Conservation (phyloP, 2,888 invertebrate genomes). For the Amphiduros pacificus region DNA sequence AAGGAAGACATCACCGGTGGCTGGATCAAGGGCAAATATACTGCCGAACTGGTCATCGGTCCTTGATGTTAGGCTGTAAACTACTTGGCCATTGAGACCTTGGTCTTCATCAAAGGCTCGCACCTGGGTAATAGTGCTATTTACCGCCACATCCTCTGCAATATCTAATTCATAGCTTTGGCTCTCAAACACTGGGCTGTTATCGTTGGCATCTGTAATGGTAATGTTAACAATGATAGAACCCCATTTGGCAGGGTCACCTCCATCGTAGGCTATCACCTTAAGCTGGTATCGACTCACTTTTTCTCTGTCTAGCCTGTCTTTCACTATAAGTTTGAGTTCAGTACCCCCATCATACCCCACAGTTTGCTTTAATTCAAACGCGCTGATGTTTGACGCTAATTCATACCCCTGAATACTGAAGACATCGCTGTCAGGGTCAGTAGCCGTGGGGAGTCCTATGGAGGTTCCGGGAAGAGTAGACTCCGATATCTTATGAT, state of each 20-base stretch:
- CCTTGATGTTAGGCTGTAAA: conserved; percentile 9
- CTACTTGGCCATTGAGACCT: conserved; percentile 12
- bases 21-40: conserved; percentile 2
- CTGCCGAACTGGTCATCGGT: conserved; percentile 3
- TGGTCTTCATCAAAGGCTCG: conserved; percentile 15
- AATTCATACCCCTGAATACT: conserved; percentile 13
- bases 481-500: conserved; percentile 7
- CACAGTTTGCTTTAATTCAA: conserved; percentile 5
- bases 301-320: conserved; percentile 40
- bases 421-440: conserved; percentile 13
- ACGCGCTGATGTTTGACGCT: neutral
- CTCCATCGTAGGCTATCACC: conserved; percentile 19
- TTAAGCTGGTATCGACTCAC: conserved; percentile 35
- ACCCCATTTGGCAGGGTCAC: conserved; percentile 10
- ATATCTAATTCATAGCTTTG: conserved; percentile 14
- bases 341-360: conserved; percentile 33
- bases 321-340: conserved; percentile 39
- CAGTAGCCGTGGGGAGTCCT: conserved; percentile 13
- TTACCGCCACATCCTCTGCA: conserved; percentile 2
- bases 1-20: conserved; percentile 3
- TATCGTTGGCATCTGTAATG: conserved; percentile 22
- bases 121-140: conserved; percentile 9
- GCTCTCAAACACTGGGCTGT: conserved; percentile 15
- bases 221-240: conserved; percentile 18
- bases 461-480: conserved; percentile 5